phyloP scores from a whole-genome alignment of 2,888 invertebrate genomes.

The Tridacna gigas region DNA sequence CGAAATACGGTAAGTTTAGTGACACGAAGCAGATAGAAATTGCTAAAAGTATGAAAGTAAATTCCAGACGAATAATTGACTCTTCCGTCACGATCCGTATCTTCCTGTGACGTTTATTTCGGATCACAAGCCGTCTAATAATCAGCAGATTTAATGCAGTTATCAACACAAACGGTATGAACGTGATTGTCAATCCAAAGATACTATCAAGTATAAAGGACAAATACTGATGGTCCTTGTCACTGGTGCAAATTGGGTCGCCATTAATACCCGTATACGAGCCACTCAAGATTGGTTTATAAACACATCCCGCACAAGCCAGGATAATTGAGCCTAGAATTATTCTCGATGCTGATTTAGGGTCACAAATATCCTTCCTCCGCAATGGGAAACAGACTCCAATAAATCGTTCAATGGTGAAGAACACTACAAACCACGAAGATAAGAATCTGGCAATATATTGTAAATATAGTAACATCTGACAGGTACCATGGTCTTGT shows the following conservation, averaged over 20 bases:
- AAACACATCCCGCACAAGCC: slow-evolving; percentile 70
- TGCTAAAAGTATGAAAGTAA: slow-evolving; percentile 80
- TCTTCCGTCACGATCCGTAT: slow-evolving; percentile 74
- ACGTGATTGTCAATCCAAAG: slow-evolving; percentile 79
- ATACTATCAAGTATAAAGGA: slow-evolving; percentile 77
- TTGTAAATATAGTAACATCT: slow-evolving; percentile 90
- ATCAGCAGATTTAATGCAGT: slow-evolving; percentile 79
- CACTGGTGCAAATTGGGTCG: slow-evolving; percentile 70
- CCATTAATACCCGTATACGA: slow-evolving; percentile 49
- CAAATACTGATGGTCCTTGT: slow-evolving; percentile 62
- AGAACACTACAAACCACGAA: slow-evolving; percentile 81
- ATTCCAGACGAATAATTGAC: slow-evolving; percentile 80
- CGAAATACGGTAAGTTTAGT: slow-evolving; percentile 81
- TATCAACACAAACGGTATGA: slow-evolving; percentile 81
- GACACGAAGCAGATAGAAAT: slow-evolving; percentile 82
- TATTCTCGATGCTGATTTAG: slow-evolving; percentile 73
- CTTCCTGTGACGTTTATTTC: slow-evolving; percentile 71
- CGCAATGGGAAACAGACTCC: slow-evolving; percentile 81
- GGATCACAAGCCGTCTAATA: slow-evolving; percentile 75
- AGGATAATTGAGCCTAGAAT: slow-evolving; percentile 69
- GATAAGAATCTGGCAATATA: slow-evolving; percentile 81
- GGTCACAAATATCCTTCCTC: slow-evolving; percentile 76
- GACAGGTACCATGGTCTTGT: slow-evolving; percentile 88
- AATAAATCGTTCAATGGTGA: slow-evolving; percentile 81
- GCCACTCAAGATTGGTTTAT: slow-evolving; percentile 77